phyloP scores from a whole-genome alignment of 1,140 invertebrate genomes.

The Caerostris darwini region DNA sequence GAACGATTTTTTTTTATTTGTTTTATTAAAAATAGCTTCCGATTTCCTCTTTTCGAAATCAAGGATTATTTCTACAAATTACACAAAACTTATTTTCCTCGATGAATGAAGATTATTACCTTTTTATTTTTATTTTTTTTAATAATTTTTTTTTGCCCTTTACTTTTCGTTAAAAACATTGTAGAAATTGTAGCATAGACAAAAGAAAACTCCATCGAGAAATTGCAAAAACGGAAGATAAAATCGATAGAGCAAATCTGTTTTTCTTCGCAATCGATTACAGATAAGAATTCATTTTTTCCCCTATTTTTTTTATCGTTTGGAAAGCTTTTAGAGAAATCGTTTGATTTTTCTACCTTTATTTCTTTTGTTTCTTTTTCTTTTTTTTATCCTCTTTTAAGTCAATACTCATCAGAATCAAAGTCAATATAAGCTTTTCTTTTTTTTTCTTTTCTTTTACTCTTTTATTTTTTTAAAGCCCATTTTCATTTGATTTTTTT shows the following conservation, averaged over 20 bases:
- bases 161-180: not conserved
- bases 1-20: not conserved
- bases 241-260: slow-evolving; percentile 61
- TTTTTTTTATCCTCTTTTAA: slow-evolving; percentile 26
- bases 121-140: not conserved
- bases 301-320: not conserved
- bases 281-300: slow-evolving; percentile 53
- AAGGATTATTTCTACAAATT: slow-evolving; percentile 29
- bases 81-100: not conserved
- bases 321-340: slow-evolving; percentile 46
- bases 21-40: not conserved
- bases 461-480: not conserved
- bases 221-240: slow-evolving; percentile 54
- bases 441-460: not conserved
- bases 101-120: slow-evolving; percentile 1
- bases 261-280: slow-evolving; percentile 63
- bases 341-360: not conserved
- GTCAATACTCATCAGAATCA: slow-evolving; percentile 67
- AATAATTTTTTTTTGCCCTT: not conserved
- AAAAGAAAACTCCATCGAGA: not conserved
- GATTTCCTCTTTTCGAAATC: not conserved
- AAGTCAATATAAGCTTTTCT: slow-evolving; percentile 38
- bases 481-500: slow-evolving; percentile 40
- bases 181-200: not conserved
- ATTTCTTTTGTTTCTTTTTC: not conserved